phyloP scores from a whole-genome alignment of 2,888 invertebrate species.

The Drosophila parthenogenetica region DNA sequence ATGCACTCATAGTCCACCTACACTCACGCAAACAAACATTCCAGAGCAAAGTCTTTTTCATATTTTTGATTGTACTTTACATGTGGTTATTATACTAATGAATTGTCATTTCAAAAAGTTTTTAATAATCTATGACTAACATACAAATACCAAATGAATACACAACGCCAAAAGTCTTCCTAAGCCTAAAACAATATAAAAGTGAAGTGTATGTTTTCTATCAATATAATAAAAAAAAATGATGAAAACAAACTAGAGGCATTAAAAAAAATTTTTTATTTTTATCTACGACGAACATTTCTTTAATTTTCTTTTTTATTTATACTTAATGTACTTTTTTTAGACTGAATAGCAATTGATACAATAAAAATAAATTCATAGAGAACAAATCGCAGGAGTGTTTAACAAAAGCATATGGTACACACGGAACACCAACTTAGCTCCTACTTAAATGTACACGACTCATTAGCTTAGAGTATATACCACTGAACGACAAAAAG shows the following conservation, averaged over 20 bases:
- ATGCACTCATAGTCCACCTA: constrained; percentile 36
- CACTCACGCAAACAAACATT: constrained; percentile 58
- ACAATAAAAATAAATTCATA: constrained; percentile 45
- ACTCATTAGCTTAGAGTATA: constrained; percentile 6
- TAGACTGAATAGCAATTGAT: constrained; percentile 69
- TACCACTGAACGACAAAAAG: constrained; percentile 9
- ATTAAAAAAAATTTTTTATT: constrained; percentile 3
- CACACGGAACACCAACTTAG: constrained; percentile 14
- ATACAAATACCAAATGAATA: constrained; percentile 59
- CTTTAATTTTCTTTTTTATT: constrained; percentile 31
- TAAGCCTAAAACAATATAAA: constrained; percentile 66
- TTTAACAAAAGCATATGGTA: constrained; percentile 16
- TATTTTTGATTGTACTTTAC: constrained; percentile 39
- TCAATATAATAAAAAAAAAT: constrained; percentile 27
- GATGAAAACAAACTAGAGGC: neutral
- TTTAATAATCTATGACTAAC: constrained; percentile 28
- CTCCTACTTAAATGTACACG: constrained; percentile 6
- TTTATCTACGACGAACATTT: neutral
- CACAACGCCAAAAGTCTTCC: constrained; percentile 83
- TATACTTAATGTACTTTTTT: constrained; percentile 58
- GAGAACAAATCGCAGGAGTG: constrained; percentile 43
- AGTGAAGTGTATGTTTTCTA: constrained; percentile 51
- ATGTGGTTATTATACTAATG: constrained; percentile 38
- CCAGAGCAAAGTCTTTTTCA: constrained; percentile 70
- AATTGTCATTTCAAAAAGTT: constrained; percentile 23